Base-by-base conservation (phyloP, 2,888 invertebrate genomes). In the Cantharis lateralis region DNA sequence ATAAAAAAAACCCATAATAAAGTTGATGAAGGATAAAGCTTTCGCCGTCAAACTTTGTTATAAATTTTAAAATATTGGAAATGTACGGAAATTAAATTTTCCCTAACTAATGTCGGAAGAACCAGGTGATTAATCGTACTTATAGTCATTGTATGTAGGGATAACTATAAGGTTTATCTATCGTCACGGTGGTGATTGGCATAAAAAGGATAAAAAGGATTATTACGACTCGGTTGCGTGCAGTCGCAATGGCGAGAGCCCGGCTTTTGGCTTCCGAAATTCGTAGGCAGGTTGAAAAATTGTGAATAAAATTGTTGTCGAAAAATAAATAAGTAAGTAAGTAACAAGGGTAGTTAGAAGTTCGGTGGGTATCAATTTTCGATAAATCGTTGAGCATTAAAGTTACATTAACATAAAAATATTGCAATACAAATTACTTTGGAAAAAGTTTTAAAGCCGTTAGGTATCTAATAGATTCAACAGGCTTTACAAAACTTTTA, bases 391-490 rank as follows among this genome's bases (percentile, higher is more conserved):
- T 24, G 70, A 72, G 68, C 75, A 78, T 78, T 78, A 78, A 78
- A 78, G 64, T 70, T 63, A 61, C 75, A 78, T 78, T 72, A 70
- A 68, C 75, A 78, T 75, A 75, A 75, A 78, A 78, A 78, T 78
- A 78, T 78, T 74, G 75, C 66, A 48, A 74, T 72, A 78, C 78
- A 78, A 78, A 78, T 66, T 78, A 78, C 78, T 78, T 70, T 71
- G 78, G 64, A 78, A 78, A 69, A 78, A 78, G 70, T 78, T 72
- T 78, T 71, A 78, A 78, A 73, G 72, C 75, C 75, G 72, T 74
- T 72, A 78, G 72, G 78, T 78, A 72, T 72, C 75, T 79, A 79
- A 79, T 79, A 77, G 79, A 74, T 77, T 79, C 79, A 79, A 79
- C 76, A 79, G 77, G 75, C 74, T 77, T 75, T 32, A 64, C 69